A percentile compares a stretch with the other conserved stretches of the same genome.
Conservation (phyloP, 2,113 vertebrate species). For the Calcarius ornatus region DNA sequence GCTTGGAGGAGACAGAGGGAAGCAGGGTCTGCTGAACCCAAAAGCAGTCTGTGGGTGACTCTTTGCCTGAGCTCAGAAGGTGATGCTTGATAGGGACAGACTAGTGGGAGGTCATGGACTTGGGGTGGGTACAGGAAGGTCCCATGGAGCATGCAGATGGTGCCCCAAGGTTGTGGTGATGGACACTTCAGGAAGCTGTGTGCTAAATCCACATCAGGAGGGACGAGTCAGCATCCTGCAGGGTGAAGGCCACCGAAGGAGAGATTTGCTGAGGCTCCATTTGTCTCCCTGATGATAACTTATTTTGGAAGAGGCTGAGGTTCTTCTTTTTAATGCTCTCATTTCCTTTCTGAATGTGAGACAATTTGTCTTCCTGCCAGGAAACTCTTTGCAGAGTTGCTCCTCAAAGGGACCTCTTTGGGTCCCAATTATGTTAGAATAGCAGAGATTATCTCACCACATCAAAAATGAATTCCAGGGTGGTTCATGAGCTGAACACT, state of each 20-base stretch:
- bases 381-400: conserved; percentile 11
- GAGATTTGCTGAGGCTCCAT: not conserved
- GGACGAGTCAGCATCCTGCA: conserved; percentile 23
- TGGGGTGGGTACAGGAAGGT: not conserved
- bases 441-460: conserved; percentile 32
- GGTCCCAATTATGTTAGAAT: not conserved
- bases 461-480: not conserved
- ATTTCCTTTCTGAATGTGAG: conserved; percentile 46
- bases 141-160: not conserved
- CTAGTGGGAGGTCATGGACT: not conserved
- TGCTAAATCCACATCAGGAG: not conserved
- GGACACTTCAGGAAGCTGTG: not conserved
- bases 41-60: not conserved
- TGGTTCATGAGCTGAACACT: not conserved
- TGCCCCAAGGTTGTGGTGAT: not conserved
- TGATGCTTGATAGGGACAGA: not conserved
- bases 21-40: rapidly evolving
- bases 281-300: conserved; percentile 27
- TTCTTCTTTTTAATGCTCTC: conserved; percentile 20
- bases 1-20: not conserved
- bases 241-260: conserved; percentile 17
- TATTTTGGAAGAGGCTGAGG: conserved; percentile 18
- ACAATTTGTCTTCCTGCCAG: conserved; percentile 45
- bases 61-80: not conserved
- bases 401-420: not conserved